A percentile compares a stretch with the other conserved stretches of the same genome.
Evolutionary conservation across 1,140 invertebrate species (phyloP).

Genomic region (Acromyrmex echinatior): DNA sequence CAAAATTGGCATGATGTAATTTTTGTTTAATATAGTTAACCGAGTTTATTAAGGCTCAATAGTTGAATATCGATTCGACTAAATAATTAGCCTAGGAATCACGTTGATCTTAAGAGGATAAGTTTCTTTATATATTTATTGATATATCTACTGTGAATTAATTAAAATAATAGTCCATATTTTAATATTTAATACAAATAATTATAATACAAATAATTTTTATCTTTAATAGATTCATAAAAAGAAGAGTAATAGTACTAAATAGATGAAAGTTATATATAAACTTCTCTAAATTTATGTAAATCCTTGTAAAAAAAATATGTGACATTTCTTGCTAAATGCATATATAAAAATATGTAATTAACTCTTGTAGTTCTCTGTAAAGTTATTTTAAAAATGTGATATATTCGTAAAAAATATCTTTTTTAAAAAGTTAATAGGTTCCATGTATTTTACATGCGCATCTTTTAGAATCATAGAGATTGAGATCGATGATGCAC

Average conservation of each 20-base stretch:
- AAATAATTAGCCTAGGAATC: conserved; percentile 1
- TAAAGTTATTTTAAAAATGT: not conserved
- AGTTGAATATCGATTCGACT: conserved; percentile 45
- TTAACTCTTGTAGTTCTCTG: not conserved
- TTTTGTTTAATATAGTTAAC: conserved; percentile 48
- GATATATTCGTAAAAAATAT: not conserved
- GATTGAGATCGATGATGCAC: not conserved
- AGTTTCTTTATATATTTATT: not conserved
- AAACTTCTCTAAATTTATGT: not conserved
- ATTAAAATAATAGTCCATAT: not conserved
- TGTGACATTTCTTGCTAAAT: not conserved
- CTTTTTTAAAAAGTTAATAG: conserved; percentile 22
- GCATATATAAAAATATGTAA: not conserved
- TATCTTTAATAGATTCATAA: not conserved
- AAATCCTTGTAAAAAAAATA: not conserved
- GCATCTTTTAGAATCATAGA: not conserved
- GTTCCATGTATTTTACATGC: not conserved
- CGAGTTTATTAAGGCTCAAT: conserved; percentile 22
- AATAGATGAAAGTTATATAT: not conserved
- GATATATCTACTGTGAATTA: not conserved
- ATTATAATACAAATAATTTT: not conserved
- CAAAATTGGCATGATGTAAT: conserved; percentile 41
- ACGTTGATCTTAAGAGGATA: conserved; percentile 30
- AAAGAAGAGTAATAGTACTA: not conserved
- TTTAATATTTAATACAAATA: not conserved